Evolutionary conservation across 2,888 invertebrate genomes (phyloP), one percentile per base, ranked within the genome.

Genomic region (Pachymerium ferrugineum): DNA sequence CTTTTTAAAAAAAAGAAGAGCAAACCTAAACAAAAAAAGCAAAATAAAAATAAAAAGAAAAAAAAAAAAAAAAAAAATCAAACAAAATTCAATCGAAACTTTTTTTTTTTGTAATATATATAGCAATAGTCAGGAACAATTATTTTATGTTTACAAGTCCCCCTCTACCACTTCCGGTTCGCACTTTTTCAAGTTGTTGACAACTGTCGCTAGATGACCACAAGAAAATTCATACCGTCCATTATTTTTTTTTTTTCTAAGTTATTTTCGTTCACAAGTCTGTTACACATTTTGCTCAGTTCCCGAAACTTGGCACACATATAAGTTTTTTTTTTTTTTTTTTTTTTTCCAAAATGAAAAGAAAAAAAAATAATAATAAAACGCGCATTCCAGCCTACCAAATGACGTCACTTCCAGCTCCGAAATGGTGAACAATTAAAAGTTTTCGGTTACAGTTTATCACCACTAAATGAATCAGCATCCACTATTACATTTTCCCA

Each of bases 281-380:
- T 16, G 42, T 47, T 47, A 19, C 47, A 5, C 22, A 16, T n/a
- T 38, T 38, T 12, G 16, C 16, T 16, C 12, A 25, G 5, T 16
- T 47, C 22, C 47, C 47, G 47, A 47, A 47, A 47, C 47, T 47
- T 47, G 47, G 47, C 47, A 47, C 47, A 47, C 47, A 47, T 47
- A 22, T 47, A 19, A 16, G 47, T 22, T 19, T 47, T 22, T 47
- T 47, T 47, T 25, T 25, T 47, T 19, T 25, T 47, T 47, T 47
- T 19, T 47, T 19, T 47, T 47, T 25, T 22, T 19, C 2, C 12
- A 47, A 47, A 47, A 47, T 3, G 22, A 19, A 47, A 6, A 47
- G 3, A 22, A 5, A 16, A 47, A 38, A 38, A 38, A 38, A 12
- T 3, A 12, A 38, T n/a, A 38, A 38, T 6, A 38, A n/a, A 16